Base-by-base conservation (phyloP, 1,140 invertebrate species). In the Aleiodes sp. region DNA sequence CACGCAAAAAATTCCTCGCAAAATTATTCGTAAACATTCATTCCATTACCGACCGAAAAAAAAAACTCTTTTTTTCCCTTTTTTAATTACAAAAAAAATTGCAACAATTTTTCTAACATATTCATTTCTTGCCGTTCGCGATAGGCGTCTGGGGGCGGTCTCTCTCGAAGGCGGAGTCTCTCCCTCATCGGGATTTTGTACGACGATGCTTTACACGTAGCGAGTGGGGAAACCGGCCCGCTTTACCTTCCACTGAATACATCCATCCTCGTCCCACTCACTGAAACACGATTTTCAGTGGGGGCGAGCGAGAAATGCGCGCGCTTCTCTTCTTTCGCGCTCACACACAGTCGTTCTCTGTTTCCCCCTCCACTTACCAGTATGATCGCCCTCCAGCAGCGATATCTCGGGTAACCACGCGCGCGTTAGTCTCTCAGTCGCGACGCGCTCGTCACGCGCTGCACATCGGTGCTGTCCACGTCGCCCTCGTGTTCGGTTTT, bases 381-480 rank as follows among this genome's bases (percentile, higher is more conserved):
- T 72, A 69, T 70, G 71, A 46, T 67, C 65, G 64, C 28, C 63
- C 37, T 35, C 65, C 61, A 57, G 66, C 61, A 72, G 76, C 75
- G 75, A 75, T 75, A 75, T 76, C 78, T 74, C 75, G 74, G 68
- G 73, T 75, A 75, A 77, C 76, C 73, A 71, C 73, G 74, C 75
- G 75, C 75, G 75, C 71, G 71, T 76, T 74, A 71, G 73, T 21
- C 80, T 79, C 77, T 86, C 82, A 86, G 84, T 86, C 82, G 84
- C 83, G 84, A 84, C 84, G 84, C 84, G 84, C 82, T 83, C 82
- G 80, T 83, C 84, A 84, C 83, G 80, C 84, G 82, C 82, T 83
- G 79, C 74, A 69, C 66, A 70, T 70, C 69, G 46, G 46, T 52
- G 46, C 46, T 52, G 46, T 46, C 2, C 16, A 52, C 46, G 46